These are phyloP conservation scores for Allolobophora icterica DNA, from an alignment of 2,888 invertebrate species.

Conservation along the genomic window DNA sequence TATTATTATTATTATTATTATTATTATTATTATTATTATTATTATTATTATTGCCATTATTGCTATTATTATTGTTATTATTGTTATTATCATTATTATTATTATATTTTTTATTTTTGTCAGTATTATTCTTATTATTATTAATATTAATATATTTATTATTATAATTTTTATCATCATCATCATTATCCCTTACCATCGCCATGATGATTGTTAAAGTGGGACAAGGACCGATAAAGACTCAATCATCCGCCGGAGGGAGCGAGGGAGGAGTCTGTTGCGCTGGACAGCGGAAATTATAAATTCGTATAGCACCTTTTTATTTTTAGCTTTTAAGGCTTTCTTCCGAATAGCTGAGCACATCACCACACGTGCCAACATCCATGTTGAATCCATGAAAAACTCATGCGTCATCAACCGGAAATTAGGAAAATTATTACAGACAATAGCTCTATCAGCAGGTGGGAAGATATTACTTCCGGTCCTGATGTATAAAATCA, in stretches of 20 bases:
- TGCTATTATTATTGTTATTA: no score
- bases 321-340: slow-evolving; percentile 6
- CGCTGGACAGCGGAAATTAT: not conserved
- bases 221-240: not conserved
- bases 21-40: no score
- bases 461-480: not conserved
- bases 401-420: not conserved
- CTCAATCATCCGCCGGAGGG: not conserved
- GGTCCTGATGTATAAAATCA: not conserved
- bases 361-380: not conserved
- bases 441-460: not conserved
- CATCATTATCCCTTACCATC: no score
- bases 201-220: no score
- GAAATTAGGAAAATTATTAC: not conserved
- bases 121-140: no score
- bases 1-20: no score
- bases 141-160: no score
- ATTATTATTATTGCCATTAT: no score
- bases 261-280: not conserved
- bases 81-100: no score
- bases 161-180: no score
- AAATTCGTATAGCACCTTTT: not conserved
- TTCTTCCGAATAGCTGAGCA: not conserved
- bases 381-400: not conserved
- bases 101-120: no score